Evolutionary conservation across 2,113 vertebrate species (phyloP), one percentile per base, ranked within the genome.

Genomic region (Lota lota): DNA sequence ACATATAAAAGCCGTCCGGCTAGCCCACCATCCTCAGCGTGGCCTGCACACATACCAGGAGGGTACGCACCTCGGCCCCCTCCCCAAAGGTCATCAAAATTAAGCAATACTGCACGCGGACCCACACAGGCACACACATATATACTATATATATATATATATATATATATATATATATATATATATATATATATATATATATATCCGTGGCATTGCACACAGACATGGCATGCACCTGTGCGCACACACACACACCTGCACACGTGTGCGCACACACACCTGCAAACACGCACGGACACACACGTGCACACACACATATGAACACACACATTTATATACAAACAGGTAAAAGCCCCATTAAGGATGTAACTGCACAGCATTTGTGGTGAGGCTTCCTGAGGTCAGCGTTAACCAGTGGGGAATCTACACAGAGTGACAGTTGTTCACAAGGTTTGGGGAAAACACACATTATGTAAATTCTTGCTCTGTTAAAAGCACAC

Each of bases 381-480:
- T 89, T 85, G 81, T 79, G 54, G 87, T 87, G 88, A 88, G 87
- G 86, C 81, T 88, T 91, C 88, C 83, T 75, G 79, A 89, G 91
- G 92, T 93, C 91, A 92, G 88, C 88, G 89, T 90, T 91, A 90
- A 84, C 85, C 89, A 88, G 85, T 85, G 81, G 83, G 83, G 89
- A 90, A 89, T 86, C 83, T 83, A 85, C 85, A 91, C 85, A 90
- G 78, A 86, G 86, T 85, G 81, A 65, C 74, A 79, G 83, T 90
- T 89, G 90, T 90, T 88, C 88, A 85, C 88, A 85, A 73, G 71
- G 80, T 86, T 85, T 89, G 81, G 87, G 86, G 85, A 84, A 89
- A 87, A 90, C 88, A 88, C 80, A 83, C 90, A 92, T 92, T 93
- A 92, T 92, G 91, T 87, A 92, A 93, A 92, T 92, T 58, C 73